phyloP scores from a whole-genome alignment of 2,113 vertebrate species.

The Macrotus californicus region DNA sequence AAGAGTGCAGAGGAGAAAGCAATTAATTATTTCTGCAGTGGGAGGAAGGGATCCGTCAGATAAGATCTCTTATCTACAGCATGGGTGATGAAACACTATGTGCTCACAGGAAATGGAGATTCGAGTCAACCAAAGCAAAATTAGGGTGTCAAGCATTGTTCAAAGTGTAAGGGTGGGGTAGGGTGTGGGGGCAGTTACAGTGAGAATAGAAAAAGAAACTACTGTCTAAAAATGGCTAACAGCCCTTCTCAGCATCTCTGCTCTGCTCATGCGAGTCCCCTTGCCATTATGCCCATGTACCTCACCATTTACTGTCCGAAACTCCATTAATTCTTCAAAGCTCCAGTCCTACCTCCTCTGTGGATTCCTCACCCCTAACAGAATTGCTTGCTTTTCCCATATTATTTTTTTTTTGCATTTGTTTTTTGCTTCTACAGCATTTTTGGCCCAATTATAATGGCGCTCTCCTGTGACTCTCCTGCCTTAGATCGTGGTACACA shows the following conservation, averaged over 20 bases:
- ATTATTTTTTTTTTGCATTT: background rate
- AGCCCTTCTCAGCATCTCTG: background rate
- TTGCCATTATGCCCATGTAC: background rate
- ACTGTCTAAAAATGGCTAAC: background rate
- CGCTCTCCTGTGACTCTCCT: background rate
- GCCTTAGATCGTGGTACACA: background rate
- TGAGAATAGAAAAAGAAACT: background rate
- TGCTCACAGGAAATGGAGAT: background rate
- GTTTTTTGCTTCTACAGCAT: background rate
- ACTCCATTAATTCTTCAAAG: background rate
- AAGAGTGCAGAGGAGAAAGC: background rate
- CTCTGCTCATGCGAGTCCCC: background rate
- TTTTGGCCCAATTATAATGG: background rate
- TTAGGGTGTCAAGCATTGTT: background rate
- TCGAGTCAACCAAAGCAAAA: background rate
- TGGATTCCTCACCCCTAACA: background rate
- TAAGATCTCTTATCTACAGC: background rate
- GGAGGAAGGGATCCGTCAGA: background rate
- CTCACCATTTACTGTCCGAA: background rate
- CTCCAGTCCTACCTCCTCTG: background rate
- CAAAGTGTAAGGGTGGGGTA: background rate
- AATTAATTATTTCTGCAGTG: conserved; percentile 22
- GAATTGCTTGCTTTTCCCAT: background rate
- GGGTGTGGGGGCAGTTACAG: rapidly evolving
- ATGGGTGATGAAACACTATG: background rate